These are phyloP conservation scores for Luperina testacea DNA, from an alignment of 2,888 invertebrate genomes.

Conservation along the genomic window DNA sequence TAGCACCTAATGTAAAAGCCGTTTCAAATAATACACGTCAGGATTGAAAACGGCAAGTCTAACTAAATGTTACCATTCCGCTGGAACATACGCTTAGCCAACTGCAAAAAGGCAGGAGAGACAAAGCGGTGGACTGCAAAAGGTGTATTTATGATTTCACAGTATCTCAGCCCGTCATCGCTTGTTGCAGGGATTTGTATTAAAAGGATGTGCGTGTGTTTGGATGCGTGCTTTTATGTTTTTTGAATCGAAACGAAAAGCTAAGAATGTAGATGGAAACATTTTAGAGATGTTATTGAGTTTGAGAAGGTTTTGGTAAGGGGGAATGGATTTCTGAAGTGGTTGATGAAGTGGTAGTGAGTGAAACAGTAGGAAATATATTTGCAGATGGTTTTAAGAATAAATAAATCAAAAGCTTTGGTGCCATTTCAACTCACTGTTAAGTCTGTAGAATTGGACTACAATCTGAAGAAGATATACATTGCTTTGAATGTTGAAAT, in stretches of 20 bases:
- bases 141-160: constrained; percentile 86
- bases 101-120: constrained; percentile 65
- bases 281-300: no score
- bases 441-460: background rate
- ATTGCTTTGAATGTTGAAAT: background rate
- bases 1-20: constrained; percentile 15
- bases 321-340: background rate
- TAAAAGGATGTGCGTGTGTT: constrained; percentile 66
- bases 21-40: constrained; percentile 41
- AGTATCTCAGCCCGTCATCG: constrained; percentile 83
- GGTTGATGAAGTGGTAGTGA: background rate
- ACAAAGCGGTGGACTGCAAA: constrained; percentile 69
- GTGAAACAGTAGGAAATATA: background rate
- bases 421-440: background rate
- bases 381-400: background rate
- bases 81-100: constrained; percentile 52
- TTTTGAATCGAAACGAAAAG: background rate
- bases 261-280: background rate
- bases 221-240: constrained; percentile 37
- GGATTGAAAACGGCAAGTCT: constrained; percentile 41
- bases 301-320: background rate
- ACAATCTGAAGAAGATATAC: background rate
- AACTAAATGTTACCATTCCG: constrained; percentile 58
- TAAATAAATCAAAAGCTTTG: background rate
- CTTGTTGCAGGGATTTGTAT: constrained; percentile 67